These are phyloP conservation scores for Crocodylus rhombifer DNA, from an alignment of 2,797 vertebrate species.

Conservation along the genomic window DNA sequence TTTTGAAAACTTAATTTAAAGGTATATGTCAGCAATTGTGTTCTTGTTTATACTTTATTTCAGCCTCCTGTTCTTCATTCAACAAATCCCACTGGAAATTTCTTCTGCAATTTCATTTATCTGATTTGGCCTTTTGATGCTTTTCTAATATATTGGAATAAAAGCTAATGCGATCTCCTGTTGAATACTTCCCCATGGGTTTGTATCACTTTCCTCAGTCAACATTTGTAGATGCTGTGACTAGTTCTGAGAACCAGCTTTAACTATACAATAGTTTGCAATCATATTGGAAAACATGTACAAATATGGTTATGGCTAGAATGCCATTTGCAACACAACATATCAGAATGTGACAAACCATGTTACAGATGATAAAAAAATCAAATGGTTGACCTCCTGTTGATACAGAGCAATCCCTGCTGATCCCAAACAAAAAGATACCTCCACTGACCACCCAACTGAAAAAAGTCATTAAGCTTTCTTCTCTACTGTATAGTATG, in stretches of 20 bases:
- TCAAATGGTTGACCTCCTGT: fast-evolving
- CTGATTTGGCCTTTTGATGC: not conserved
- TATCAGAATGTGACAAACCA: not conserved
- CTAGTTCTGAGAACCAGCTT: not conserved
- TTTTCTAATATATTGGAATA: not conserved
- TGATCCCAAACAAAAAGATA: not conserved
- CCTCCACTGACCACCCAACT: not conserved
- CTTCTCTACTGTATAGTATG: not conserved
- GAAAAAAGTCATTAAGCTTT: not conserved
- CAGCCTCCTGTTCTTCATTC: not conserved
- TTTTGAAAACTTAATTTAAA: not conserved
- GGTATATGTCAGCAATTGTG: not conserved
- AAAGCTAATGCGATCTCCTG: not conserved
- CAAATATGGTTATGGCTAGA: fast-evolving
- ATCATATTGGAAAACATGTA: fast-evolving
- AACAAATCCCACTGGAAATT: fast-evolving
- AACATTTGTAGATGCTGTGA: not conserved
- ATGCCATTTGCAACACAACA: not conserved
- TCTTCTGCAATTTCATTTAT: not conserved
- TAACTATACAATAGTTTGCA: fast-evolving
- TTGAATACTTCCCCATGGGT: not conserved
- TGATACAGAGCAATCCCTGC: not conserved
- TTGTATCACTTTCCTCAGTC: not conserved
- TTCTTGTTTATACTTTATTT: not conserved
- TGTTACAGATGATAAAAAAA: not conserved